Conservation (phyloP, 2,113 vertebrate species). For the Stomatorhinus ivindoensis region DNA sequence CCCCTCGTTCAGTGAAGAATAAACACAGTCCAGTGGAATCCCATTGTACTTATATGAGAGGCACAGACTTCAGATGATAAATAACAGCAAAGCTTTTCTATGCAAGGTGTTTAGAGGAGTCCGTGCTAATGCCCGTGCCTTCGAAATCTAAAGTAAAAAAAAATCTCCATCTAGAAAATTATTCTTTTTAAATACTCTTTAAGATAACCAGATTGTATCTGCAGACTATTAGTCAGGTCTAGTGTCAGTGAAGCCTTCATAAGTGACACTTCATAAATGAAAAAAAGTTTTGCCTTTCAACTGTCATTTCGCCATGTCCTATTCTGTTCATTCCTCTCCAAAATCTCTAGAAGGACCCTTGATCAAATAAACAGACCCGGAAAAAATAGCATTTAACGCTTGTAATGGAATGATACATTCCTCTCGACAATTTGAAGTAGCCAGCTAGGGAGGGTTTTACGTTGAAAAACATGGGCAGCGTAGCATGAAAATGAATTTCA, state of each 20-base stretch:
- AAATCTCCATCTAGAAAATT: neutral
- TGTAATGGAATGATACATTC: neutral
- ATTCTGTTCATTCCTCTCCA: neutral
- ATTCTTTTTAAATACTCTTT: neutral
- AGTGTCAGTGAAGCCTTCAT: neutral
- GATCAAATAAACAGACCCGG: neutral
- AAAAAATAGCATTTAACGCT: neutral
- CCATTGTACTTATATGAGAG: neutral
- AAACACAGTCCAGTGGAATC: neutral
- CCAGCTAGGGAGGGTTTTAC: neutral
- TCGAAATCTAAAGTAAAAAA: neutral
- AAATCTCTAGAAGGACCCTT: neutral
- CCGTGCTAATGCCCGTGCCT: neutral
- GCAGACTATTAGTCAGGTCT: too few relatives aligned
- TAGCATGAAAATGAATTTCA: neutral
- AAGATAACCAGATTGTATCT: neutral
- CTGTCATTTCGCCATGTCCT: neutral
- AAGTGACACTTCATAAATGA: neutral
- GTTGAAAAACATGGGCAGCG: neutral
- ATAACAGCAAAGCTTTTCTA: neutral
- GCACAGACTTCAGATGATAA: neutral
- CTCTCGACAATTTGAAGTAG: neutral
- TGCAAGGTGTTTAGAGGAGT: neutral
- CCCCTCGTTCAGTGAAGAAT: neutral
- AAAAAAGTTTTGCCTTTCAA: slow-evolving; percentile 15